Conservation (phyloP, 2,797 vertebrate genomes). For the Salmo trutta region DNA sequence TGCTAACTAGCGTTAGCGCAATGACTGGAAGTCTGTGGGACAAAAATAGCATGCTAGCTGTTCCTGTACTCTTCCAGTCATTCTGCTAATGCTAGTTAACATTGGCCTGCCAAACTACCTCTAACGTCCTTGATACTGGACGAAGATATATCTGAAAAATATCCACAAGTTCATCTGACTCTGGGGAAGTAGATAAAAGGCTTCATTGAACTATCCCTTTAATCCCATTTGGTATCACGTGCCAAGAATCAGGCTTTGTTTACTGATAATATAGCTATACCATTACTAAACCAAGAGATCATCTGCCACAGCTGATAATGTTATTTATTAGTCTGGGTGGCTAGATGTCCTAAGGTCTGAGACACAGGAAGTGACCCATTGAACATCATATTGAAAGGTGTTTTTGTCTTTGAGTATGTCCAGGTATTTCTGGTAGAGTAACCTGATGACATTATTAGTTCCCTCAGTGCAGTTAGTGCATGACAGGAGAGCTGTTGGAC, state of each 20-base stretch:
- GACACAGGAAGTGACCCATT: background rate
- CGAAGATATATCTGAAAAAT: no score
- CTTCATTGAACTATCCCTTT: background rate
- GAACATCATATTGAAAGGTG: background rate
- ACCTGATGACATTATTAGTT: background rate
- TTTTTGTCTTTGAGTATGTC: background rate
- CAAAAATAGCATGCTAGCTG: no score
- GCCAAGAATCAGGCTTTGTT: background rate
- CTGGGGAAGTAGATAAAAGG: no score
- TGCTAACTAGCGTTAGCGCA: no score
- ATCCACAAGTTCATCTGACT: no score
- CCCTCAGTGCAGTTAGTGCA: background rate
- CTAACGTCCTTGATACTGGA: no score
- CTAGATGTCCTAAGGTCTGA: background rate
- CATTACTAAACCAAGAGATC: background rate
- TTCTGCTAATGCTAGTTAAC: no score
- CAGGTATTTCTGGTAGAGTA: background rate
- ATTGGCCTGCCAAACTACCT: no score
- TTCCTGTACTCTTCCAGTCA: no score
- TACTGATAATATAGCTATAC: background rate
- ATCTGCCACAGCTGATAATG: background rate
- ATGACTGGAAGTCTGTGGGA: no score
- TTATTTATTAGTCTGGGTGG: background rate
- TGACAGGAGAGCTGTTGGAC: background rate
- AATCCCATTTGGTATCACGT: background rate